Evolutionary conservation across 2,797 vertebrate species (phyloP), one percentile per base, ranked within the genome.

Genomic region (Remorina albescens): DNA sequence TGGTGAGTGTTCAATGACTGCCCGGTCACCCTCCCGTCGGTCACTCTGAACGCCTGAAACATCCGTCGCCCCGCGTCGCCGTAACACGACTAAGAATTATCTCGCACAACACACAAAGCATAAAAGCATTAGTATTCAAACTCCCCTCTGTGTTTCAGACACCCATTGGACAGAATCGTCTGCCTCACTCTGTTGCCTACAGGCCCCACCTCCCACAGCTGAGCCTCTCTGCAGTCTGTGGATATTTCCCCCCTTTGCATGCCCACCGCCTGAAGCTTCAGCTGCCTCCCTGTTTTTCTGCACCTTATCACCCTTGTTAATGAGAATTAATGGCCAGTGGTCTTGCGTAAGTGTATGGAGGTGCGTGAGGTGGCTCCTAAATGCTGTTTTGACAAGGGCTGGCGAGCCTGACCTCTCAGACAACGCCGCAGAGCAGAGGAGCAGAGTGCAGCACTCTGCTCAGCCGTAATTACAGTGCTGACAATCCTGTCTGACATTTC

Each of bases 401-500:
- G 80, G 71, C 55, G 28, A n/a, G 58, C 58, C 84, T 83, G 89
- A 89, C 88, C 87, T 77, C 76, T 23, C 53, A 78, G 72, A 87
- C 75, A 67, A 67, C 74, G 62, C 76, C 28, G 44, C 68, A 32
- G 76, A 78, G 84, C 82, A 44, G 63, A 67, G 67, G 65, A 81
- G 82, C 77, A 62, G 32, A 76, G 55, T 60, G 2, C 71, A 54
- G 54, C 61, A 4, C 73, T 62, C 0, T 30, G 68, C 79, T 59
- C 50, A 0, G 64, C 78, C 76, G 15, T 90, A 90, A 92, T 93
- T 92, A 88, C 86, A 76, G 63, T 39, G 18, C 81, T 65, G 84
- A 84, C 80, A 80, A 77, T 87, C 85, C 77, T 74, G 80, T 69
- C 82, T 86, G 87, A 85, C 88, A 86, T 91, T 91, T 92, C 86